These are phyloP conservation scores for cattle (Bos taurus) DNA, from an alignment of 2,113 vertebrate species.

Conservation along the genomic window ARS-UCD2.0 NC_037337.1:52822001-52822500, in stretches of 20 bases:
- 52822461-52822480: background rate
- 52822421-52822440: slow-evolving; percentile 50
- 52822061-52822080: background rate
- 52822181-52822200: background rate
- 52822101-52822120: background rate
- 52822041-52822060: background rate
- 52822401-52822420: slow-evolving; percentile 62
- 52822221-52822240: background rate
- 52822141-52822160: background rate
- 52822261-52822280: background rate
- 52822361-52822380: background rate
- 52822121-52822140: background rate
- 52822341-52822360: slow-evolving; percentile 30
- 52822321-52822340: background rate
- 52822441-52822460: background rate
- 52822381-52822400: slow-evolving; percentile 54
- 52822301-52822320: background rate
- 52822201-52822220: background rate
- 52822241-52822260: background rate
- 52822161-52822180: background rate
- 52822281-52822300: background rate
- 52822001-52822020: background rate
- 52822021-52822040: background rate
- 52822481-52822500: slow-evolving; percentile 38
- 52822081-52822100: background rate